These are phyloP conservation scores for Periophthalmus modestus DNA, from an alignment of 2,113 vertebrate species.

Conservation along the genomic window DNA sequence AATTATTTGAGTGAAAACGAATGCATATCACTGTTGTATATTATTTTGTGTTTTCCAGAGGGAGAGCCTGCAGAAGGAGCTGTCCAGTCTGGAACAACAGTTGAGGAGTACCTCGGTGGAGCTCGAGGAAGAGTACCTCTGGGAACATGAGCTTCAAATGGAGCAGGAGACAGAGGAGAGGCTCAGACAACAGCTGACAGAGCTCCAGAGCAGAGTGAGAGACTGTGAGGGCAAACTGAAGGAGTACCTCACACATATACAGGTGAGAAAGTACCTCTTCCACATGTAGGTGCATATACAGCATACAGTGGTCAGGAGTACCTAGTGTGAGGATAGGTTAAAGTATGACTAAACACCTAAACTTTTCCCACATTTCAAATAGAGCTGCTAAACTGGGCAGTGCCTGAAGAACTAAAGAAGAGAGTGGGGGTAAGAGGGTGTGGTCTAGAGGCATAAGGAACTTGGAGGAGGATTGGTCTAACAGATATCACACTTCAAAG, in stretches of 20 bases:
- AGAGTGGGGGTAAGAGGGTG: too few relatives aligned
- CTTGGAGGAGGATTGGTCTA: too few relatives aligned
- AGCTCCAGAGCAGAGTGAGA: slow-evolving; percentile 83
- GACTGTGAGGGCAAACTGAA: slow-evolving; percentile 86
- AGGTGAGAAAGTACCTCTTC: slow-evolving; percentile 24
- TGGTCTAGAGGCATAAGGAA: too few relatives aligned
- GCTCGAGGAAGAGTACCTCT: slow-evolving; percentile 93
- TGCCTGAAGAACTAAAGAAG: too few relatives aligned
- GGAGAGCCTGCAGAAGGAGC: slow-evolving; percentile 82
- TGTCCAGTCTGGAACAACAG: slow-evolving; percentile 87
- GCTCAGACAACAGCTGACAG: slow-evolving; percentile 87
- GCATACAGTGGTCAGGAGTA: too few relatives aligned
- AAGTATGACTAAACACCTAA: not conserved
- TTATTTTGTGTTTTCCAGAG: slow-evolving; percentile 21
- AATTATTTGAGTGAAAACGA: too few relatives aligned
- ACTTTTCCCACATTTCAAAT: too few relatives aligned
- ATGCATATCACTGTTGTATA: not conserved
- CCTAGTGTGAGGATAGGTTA: too few relatives aligned
- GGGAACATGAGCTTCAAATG: slow-evolving; percentile 93
- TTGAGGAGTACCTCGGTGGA: slow-evolving; percentile 89
- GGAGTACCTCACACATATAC: slow-evolving; percentile 77
- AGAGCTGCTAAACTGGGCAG: too few relatives aligned
- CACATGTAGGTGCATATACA: slow-evolving; percentile 76
- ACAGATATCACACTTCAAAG: too few relatives aligned
- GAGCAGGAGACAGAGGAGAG: slow-evolving; percentile 92